Percentiles rank a stretch among this genome's conserved stretches.
Conservation (phyloP, 2,113 vertebrate species). For the human (Homo sapiens) region GRCh38 chr16:75319501-75320000, state of each 20-base stretch:
- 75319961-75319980: conserved; percentile 79
- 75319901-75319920: not conserved
- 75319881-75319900: conserved; percentile 27
- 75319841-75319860: not conserved
- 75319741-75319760: not conserved
- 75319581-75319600: not conserved
- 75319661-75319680: not conserved
- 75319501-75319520: not conserved
- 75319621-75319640: not conserved
- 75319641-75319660: not conserved
- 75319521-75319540: not conserved
- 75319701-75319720: not conserved
- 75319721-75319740: not conserved
- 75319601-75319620: not conserved
- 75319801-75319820: not conserved
- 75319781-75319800: conserved; percentile 9
- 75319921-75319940: conserved; percentile 63
- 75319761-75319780: not conserved
- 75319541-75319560: not conserved
- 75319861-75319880: not conserved
- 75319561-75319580: not conserved
- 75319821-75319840: not conserved
- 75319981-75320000: conserved; percentile 76
- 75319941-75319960: conserved; percentile 78
- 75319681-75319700: not conserved